Conservation (phyloP, 2,797 vertebrate species). For the Coilia nasus region DNA sequence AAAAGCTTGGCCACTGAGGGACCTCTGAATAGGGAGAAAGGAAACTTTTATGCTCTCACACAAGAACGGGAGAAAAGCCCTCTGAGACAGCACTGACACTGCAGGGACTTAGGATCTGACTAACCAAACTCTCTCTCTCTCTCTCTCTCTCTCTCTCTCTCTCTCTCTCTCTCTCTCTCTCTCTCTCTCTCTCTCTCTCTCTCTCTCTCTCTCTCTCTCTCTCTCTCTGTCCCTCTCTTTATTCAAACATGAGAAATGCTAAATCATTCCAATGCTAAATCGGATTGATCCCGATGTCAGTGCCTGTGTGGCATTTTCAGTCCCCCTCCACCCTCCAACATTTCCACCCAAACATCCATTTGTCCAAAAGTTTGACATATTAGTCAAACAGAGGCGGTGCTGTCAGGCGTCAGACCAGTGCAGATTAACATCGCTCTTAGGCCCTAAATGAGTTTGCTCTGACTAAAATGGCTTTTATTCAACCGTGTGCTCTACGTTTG, state of each 20-base stretch:
- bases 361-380: constrained; percentile 75
- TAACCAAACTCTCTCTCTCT: constrained; percentile 71
- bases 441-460: constrained; percentile 34
- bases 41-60: constrained; percentile 76
- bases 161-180: constrained; percentile 77
- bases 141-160: constrained; percentile 55
- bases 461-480: constrained; percentile 2
- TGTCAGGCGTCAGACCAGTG: constrained; percentile 40
- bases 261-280: constrained; percentile 74
- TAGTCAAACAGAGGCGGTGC: constrained; percentile 74
- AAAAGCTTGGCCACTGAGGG: constrained; percentile 76
- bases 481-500: neutral
- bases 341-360: constrained; percentile 25
- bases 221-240: constrained; percentile 78
- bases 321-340: constrained; percentile 51
- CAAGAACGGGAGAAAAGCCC: constrained; percentile 72
- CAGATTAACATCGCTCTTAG: constrained; percentile 47
- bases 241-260: constrained; percentile 78
- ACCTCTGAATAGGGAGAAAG: constrained; percentile 81
- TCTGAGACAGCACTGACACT: constrained; percentile 55
- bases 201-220: constrained; percentile 77
- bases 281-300: constrained; percentile 80
- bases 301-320: constrained; percentile 79
- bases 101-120: constrained; percentile 69
- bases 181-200: constrained; percentile 78